Conservation (phyloP, 2,797 vertebrate species). For the Hephaestus fuliginosus region DNA sequence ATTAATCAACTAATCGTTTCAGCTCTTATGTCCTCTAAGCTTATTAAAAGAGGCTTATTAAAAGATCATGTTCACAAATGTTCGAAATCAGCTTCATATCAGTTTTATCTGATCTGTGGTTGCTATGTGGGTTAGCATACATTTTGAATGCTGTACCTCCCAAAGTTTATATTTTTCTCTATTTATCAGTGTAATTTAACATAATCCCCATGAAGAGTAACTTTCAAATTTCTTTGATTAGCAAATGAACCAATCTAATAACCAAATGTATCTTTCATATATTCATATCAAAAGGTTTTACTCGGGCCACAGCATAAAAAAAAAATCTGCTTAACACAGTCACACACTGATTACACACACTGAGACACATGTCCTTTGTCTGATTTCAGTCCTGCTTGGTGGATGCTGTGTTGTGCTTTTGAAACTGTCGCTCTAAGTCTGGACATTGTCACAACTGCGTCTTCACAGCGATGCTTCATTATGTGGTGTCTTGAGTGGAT, state of each 20-base stretch:
- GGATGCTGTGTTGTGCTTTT: neutral
- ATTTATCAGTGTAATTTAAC: neutral
- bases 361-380: neutral
- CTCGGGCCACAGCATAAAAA: neutral
- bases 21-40: neutral
- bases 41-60: no score
- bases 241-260: neutral
- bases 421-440: neutral
- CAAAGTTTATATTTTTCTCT: neutral
- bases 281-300: neutral
- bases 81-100: neutral
- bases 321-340: neutral
- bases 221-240: neutral
- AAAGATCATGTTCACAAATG: neutral
- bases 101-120: neutral
- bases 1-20: neutral
- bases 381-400: neutral
- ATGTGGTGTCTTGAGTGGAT: conserved; percentile 15
- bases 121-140: neutral
- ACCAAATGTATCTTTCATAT: neutral
- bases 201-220: neutral
- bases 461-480: neutral
- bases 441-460: neutral
- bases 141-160: neutral
- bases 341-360: neutral